A percentile compares a stretch with the other conserved stretches of the same genome.
Conservation (phyloP, 1,140 invertebrate genomes). For the Drosophila punjabiensis region DNA sequence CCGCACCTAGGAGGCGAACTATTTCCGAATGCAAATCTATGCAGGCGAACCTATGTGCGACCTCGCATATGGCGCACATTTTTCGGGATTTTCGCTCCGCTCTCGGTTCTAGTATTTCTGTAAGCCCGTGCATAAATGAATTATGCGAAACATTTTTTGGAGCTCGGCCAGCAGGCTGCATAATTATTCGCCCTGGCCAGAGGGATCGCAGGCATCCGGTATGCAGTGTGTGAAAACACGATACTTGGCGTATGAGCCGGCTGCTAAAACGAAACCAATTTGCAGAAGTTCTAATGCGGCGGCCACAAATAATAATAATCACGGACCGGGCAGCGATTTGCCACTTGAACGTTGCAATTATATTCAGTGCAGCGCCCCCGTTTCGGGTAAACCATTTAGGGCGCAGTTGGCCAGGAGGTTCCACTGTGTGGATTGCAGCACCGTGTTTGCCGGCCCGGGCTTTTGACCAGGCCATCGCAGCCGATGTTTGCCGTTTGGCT, state of each 20-base stretch:
- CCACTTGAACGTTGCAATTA: slow-evolving; percentile 70
- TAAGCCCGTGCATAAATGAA: slow-evolving; percentile 31
- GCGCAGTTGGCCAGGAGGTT: neutral
- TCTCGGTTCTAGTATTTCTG: slow-evolving; percentile 21
- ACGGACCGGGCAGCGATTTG: slow-evolving; percentile 62
- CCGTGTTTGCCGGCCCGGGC: slow-evolving; percentile 26
- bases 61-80: slow-evolving; percentile 33
- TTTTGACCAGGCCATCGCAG: slow-evolving; percentile 30
- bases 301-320: slow-evolving; percentile 66
- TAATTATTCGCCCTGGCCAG: slow-evolving; percentile 36
- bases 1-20: slow-evolving; percentile 20
- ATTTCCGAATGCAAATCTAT: slow-evolving; percentile 40
- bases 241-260: slow-evolving; percentile 37
- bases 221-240: slow-evolving; percentile 41
- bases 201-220: slow-evolving; percentile 8
- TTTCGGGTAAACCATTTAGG: slow-evolving; percentile 33
- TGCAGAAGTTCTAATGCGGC: slow-evolving; percentile 57
- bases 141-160: slow-evolving; percentile 37
- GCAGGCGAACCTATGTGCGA: slow-evolving; percentile 11
- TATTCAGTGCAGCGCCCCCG: slow-evolving; percentile 51
- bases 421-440: slow-evolving; percentile 15
- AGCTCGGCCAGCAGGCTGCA: slow-evolving; percentile 24
- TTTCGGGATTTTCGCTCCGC: slow-evolving; percentile 12
- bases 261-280: slow-evolving; percentile 63
- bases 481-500: slow-evolving; percentile 55